phyloP scores from a whole-genome alignment of 2,113 vertebrate species.

The Blennius ocellaris region DNA sequence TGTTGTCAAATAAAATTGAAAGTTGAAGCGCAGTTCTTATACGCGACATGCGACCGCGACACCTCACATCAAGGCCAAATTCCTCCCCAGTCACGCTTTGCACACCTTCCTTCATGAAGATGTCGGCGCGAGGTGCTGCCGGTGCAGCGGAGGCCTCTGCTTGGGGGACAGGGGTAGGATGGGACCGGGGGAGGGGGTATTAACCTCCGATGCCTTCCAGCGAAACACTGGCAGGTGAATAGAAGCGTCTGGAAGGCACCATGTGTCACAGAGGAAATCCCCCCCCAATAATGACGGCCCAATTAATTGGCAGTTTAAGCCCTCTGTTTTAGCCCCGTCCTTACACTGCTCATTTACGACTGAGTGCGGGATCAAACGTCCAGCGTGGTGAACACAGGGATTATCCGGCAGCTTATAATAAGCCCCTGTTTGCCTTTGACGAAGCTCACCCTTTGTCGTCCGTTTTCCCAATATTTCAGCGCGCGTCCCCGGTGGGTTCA shows the following conservation, averaged over 20 bases:
- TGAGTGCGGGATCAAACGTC: conserved; percentile 64
- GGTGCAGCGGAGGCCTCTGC: no score
- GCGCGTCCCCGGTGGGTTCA: conserved; percentile 44
- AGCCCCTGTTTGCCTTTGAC: conserved; percentile 62
- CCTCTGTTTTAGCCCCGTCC: conserved; percentile 24
- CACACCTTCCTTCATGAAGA: no score
- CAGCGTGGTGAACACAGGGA: conserved; percentile 55
- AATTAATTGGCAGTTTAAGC: conserved; percentile 55
- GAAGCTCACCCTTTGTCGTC: conserved; percentile 56
- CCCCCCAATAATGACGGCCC: not conserved
- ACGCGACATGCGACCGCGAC: no score
- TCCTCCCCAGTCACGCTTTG: no score
- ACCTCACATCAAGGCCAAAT: no score
- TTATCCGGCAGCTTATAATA: conserved; percentile 62
- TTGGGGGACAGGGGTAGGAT: not conserved
- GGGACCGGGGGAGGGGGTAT: not conserved
- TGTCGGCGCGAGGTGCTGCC: no score
- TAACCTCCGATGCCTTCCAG: not conserved
- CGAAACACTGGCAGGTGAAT: conserved; percentile 18
- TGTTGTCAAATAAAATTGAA: no score
- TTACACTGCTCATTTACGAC: conserved; percentile 43
- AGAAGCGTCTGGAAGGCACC: conserved; percentile 32
- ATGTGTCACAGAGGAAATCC: conserved; percentile 44
- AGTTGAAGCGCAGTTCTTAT: no score
- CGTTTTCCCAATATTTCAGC: conserved; percentile 56